Base-by-base conservation (phyloP, 2,888 invertebrate species). In the Tachina lurida region DNA sequence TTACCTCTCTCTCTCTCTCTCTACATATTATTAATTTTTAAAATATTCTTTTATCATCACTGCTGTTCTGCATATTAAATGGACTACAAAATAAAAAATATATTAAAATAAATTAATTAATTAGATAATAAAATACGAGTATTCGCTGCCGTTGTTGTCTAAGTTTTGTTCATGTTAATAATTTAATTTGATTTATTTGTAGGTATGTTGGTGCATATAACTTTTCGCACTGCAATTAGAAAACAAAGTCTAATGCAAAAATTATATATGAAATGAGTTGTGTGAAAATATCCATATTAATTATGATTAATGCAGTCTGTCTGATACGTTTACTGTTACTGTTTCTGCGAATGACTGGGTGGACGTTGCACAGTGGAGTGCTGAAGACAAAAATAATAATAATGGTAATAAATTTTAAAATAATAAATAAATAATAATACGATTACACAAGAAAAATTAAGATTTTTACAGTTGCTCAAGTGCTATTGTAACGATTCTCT, bases 301-400 rank as follows among this genome's bases (percentile, higher is more conserved):
- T 78, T 78, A 58, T 78, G 77, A 77, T 77, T 77, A 77, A 77
- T 68, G 47, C n/a, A 52, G 22, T n/a, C 15, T 41, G 41, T 68
- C 58, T 58, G 41, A 68, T 77, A 43, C 19, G 41, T 58, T 43
- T 9, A 31, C 19, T 12, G 52, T 70, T 49, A 52, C 2, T 70
- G 52, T 4, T 47, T 31, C 31, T 31, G 31, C 31, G 31, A 31
- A 31, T 31, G 31, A 76, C 56, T 65, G 49, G n/a, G 54, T 17
- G 49, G 67, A 58, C 39, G n/a, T 68, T 68, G 31, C 31, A 31
- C 31, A 5, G 31, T 31, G 31, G 31, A 31, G 31, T 31, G 31
- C 7, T 31, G 0, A 31, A 49, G 8, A 1, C 5, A 49, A 49
- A 49, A 31, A 31, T 31, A 7, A 0, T 31, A 31, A 31, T 31